Conservation (phyloP, 2,888 invertebrate species). For the Itoplectis maculator region DNA sequence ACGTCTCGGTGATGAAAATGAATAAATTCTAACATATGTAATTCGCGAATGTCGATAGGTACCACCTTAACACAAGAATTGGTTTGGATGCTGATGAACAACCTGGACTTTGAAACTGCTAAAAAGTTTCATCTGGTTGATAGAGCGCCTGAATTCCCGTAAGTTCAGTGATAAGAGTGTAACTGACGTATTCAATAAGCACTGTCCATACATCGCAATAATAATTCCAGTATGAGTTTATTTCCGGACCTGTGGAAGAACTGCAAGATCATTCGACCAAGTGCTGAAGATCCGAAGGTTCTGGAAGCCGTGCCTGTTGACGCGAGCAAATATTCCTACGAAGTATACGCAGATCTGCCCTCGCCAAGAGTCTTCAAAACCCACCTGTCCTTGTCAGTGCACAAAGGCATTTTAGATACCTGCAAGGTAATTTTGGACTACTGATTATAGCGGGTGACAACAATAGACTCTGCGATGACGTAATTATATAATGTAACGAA, state of each 20-base stretch:
- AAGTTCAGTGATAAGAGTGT: background rate
- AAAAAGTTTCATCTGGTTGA: constrained; percentile 86
- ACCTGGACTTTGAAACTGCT: constrained; percentile 89
- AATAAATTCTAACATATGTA: too few relatives aligned
- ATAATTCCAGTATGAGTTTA: constrained; percentile 43
- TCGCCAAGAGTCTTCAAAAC: constrained; percentile 88
- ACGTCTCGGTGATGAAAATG: too few relatives aligned
- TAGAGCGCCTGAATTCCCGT: constrained; percentile 84
- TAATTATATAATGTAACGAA: background rate
- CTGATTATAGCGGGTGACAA: too few relatives aligned
- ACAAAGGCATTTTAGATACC: constrained; percentile 84
- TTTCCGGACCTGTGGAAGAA: constrained; percentile 42
- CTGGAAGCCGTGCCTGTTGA: constrained; percentile 83
- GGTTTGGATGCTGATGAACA: constrained; percentile 90
- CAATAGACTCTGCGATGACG: too few relatives aligned
- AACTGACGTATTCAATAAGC: background rate
- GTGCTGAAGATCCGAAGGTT: constrained; percentile 85
- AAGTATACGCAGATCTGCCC: constrained; percentile 83
- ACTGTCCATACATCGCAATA: background rate
- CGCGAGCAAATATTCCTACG: constrained; percentile 87
- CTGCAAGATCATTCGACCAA: constrained; percentile 70
- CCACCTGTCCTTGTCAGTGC: constrained; percentile 89
- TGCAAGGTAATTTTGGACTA: constrained; percentile 60
- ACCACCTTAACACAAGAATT: constrained; percentile 89
- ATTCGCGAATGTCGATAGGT: constrained; percentile 39